A percentile compares a stretch with the other conserved stretches of the same genome.
Evolutionary conservation across 30 jellyfish, hydroid and myxozoan species (phyloP).

Genomic region (Hydractinia echinata): DNA sequence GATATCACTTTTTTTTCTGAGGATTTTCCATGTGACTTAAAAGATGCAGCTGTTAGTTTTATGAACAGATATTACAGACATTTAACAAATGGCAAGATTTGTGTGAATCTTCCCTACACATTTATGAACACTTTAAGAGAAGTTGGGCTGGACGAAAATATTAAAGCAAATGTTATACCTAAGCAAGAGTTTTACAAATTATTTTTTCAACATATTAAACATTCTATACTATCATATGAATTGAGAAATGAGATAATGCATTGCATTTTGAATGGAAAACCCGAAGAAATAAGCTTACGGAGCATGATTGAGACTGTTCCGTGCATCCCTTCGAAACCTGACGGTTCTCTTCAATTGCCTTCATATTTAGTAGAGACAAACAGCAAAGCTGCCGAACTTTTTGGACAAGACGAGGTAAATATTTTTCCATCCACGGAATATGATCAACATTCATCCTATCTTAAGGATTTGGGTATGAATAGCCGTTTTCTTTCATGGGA

Average conservation of each 20-base stretch:
- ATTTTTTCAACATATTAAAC: neutral
- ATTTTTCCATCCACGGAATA: constrained; percentile 18
- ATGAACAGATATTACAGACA: neutral
- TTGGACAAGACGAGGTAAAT: constrained; percentile 47
- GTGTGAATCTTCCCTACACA: neutral
- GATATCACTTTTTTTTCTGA: neutral
- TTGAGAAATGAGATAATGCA: neutral
- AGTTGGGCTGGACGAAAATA: neutral
- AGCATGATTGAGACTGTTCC: neutral
- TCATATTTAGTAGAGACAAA: constrained; percentile 20
- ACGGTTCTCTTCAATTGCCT: constrained; percentile 10
- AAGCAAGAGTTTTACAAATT: neutral
- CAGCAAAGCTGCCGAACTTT: constrained; percentile 56
- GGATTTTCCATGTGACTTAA: neutral
- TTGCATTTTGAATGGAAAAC: neutral
- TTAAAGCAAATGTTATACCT: neutral
- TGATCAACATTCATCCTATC: neutral
- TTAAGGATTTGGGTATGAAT: constrained; percentile 39
- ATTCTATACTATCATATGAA: neutral
- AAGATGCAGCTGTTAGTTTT: neutral
- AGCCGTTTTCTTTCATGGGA: constrained; percentile 33
- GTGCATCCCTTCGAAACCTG: constrained; percentile 27
- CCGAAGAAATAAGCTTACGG: neutral
- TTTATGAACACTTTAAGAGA: neutral
- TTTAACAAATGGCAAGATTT: neutral